A percentile compares a stretch with the other conserved stretches of the same genome.
These are phyloP conservation scores for Augochlorella aurata DNA, from an alignment of 2,888 invertebrate species.

Conservation along the genomic window DNA sequence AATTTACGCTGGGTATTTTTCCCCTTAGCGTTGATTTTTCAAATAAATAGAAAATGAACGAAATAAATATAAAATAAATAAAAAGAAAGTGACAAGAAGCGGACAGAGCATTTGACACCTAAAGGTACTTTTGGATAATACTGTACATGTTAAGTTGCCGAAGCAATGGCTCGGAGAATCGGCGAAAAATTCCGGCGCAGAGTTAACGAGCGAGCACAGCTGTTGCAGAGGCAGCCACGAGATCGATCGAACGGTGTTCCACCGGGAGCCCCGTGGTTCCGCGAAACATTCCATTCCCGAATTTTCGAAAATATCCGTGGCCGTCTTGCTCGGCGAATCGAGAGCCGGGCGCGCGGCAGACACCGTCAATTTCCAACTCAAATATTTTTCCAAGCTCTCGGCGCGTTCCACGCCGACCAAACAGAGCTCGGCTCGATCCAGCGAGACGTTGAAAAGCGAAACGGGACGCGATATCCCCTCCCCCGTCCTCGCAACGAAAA, in stretches of 20 bases:
- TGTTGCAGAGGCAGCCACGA: background rate
- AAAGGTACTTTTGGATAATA: too few species aligned
- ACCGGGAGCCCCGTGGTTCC: background rate
- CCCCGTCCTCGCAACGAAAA: background rate
- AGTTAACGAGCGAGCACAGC: background rate
- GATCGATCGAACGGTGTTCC: background rate
- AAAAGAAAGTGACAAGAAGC: too few species aligned
- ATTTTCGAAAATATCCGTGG: background rate
- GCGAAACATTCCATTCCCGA: background rate
- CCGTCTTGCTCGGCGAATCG: background rate
- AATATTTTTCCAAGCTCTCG: constrained; percentile 14
- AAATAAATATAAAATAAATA: too few species aligned
- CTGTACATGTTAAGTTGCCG: too few species aligned
- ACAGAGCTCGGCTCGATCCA: background rate
- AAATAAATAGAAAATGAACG: too few species aligned
- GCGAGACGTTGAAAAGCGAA: constrained; percentile 8
- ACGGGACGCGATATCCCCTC: background rate
- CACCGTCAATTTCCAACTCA: constrained; percentile 7
- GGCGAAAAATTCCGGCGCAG: too few species aligned
- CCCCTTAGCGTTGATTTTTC: too few species aligned
- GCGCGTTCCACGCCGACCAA: background rate
- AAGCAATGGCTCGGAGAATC: too few species aligned
- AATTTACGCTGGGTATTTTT: too few species aligned
- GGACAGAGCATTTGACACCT: too few species aligned
- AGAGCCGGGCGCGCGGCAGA: background rate